Conservation (phyloP, 2,888 invertebrate species). For the Aproaerema taeniolella region DNA sequence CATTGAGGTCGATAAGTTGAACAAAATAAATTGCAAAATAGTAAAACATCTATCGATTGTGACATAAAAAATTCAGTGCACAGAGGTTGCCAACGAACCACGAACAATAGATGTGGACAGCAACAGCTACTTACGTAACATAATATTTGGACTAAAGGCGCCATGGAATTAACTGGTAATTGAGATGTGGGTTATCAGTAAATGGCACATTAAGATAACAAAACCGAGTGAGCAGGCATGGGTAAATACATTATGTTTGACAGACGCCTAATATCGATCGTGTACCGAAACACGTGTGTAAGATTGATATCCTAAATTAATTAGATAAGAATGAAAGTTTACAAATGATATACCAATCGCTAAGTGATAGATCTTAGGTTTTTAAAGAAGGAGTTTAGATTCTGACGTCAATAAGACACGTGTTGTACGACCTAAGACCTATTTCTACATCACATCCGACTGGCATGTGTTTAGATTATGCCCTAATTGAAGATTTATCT, state of each 20-base stretch:
- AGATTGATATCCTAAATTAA: constrained; percentile 22
- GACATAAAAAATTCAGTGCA: constrained; percentile 36
- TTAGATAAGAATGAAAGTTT: constrained; percentile 14
- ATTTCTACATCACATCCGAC: constrained; percentile 39
- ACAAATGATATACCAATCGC: constrained; percentile 12
- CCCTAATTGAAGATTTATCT: too few species aligned
- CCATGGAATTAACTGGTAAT: constrained; percentile 44
- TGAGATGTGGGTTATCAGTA: constrained; percentile 56
- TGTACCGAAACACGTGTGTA: constrained; percentile 22
- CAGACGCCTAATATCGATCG: constrained; percentile 32
- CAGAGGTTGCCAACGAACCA: constrained; percentile 25
- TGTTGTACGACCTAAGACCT: constrained; percentile 54
- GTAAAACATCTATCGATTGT: constrained; percentile 25
- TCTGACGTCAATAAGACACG: constrained; percentile 55
- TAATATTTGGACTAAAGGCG: constrained; percentile 47
- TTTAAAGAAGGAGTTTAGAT: constrained; percentile 38
- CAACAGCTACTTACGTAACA: constrained; percentile 41
- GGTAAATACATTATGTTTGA: constrained; percentile 34
- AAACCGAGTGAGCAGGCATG: constrained; percentile 30
- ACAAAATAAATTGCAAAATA: constrained; percentile 37
- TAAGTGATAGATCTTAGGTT: constrained; percentile 20
- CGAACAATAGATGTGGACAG: constrained; percentile 37
- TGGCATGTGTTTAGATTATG: too few species aligned
- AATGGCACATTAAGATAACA: constrained; percentile 24
- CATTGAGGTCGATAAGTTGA: constrained; percentile 26